Base-by-base conservation (phyloP, 2,888 invertebrate species). In the Parelbella ahira region DNA sequence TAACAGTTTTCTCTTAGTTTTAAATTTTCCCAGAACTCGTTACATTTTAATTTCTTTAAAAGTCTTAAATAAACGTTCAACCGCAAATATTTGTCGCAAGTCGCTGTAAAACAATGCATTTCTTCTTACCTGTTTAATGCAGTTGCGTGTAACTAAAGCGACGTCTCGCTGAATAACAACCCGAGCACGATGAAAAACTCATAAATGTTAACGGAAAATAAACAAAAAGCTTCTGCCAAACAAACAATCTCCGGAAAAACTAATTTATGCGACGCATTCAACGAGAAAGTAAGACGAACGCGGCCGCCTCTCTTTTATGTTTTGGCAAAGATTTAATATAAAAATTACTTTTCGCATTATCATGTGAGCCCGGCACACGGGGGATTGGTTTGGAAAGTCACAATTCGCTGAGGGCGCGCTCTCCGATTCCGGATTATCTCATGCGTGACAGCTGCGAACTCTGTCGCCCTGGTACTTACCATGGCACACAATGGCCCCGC, bases 301-400 rank as follows among this genome's bases (percentile, higher is more conserved):
- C 53, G 59, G 59, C 68, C 69, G 73, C 70, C 67, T 73, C 72
- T 75, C 83, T 83, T 81, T 83, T 78, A 80, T 83, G 80, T 82
- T 83, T 78, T 68, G 68, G 63, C 68, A 77, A 72, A 74, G 77
- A 75, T 84, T 86, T 83, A 82, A 82, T 82, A 82, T 74, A 80
- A 80, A 81, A 86, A 87, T 84, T 84, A 84, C 80, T 79, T 83
- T 82, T 68, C 58, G 63, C 73, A 79, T 83, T 80, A 83, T 77
- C 80, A 72, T 82, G 76, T 76, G 75, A 74, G 77, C 72, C 59
- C 74, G 66, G 72, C 72, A 66, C 50, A 48, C 43, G 62, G 63
- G 73, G 71, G 73, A 73, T 72, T 61, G 62, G 58, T 58, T 61
- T 55, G 56, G 52, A 50, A 55, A 69, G 63, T 69, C 65, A 60